Conservation (phyloP, 2,888 invertebrate genomes). For the Luperina nickerlii region DNA sequence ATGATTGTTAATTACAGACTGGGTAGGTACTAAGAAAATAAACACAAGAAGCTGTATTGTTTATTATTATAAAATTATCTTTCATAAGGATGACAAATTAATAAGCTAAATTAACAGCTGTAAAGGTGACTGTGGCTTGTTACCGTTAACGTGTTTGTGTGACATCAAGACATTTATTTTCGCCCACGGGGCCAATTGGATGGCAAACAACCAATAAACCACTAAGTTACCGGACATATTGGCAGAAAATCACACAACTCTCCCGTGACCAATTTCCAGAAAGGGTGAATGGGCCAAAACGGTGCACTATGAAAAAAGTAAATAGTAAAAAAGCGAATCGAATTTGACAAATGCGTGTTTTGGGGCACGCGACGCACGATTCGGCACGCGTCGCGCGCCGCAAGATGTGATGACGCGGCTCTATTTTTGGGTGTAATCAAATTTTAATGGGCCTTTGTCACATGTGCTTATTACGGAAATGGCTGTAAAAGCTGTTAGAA, state of each 20-base stretch:
- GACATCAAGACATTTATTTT: slow-evolving; percentile 44
- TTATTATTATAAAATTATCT: slow-evolving; percentile 40
- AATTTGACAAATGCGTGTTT: slow-evolving; percentile 89
- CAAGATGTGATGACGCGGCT: slow-evolving; percentile 69
- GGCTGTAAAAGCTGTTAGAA: slow-evolving; percentile 55
- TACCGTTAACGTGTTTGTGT: slow-evolving; percentile 33
- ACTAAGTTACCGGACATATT: slow-evolving; percentile 87
- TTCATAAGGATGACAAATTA: slow-evolving; percentile 46
- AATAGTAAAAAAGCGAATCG: slow-evolving; percentile 87
- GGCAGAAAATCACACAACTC: slow-evolving; percentile 80
- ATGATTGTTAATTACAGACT: slow-evolving; percentile 60
- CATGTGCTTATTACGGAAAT: slow-evolving; percentile 67
- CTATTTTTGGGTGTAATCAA: slow-evolving; percentile 75
- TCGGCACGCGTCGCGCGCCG: slow-evolving; percentile 75
- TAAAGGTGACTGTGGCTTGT: slow-evolving; percentile 37
- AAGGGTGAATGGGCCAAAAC: slow-evolving; percentile 80
- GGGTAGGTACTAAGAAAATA: slow-evolving; percentile 24
- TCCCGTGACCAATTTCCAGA: slow-evolving; percentile 86
- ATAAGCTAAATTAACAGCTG: slow-evolving; percentile 42
- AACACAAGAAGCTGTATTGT: slow-evolving; percentile 40
- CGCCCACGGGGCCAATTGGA: slow-evolving; percentile 76
- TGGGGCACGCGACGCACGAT: slow-evolving; percentile 86
- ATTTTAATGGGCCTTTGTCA: slow-evolving; percentile 71
- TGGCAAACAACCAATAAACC: slow-evolving; percentile 77
- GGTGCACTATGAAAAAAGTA: slow-evolving; percentile 81